Conservation (phyloP, 1,140 invertebrate species). For the Mylabris phalerata region DNA sequence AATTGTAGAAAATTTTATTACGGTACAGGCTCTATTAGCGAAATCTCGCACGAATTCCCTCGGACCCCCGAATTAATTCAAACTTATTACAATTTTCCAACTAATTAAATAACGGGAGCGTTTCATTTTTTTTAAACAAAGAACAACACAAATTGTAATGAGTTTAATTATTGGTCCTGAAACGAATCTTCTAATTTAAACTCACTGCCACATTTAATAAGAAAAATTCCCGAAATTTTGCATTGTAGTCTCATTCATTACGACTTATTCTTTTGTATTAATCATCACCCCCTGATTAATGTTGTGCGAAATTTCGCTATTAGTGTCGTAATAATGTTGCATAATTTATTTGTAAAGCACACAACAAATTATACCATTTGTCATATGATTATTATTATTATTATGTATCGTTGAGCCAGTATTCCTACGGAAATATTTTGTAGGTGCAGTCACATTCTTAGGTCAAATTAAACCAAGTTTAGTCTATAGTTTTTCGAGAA, state of each 20-base stretch:
- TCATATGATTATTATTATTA: neutral
- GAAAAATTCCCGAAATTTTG: neutral
- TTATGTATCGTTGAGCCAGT: conserved; percentile 33
- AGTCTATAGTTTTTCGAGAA: conserved; percentile 25
- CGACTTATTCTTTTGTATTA: neutral
- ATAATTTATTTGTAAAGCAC: conserved; percentile 22
- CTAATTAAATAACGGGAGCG: neutral
- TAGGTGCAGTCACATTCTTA: conserved; percentile 36
- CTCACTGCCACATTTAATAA: conserved; percentile 14
- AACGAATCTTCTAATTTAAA: neutral
- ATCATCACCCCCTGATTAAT: neutral
- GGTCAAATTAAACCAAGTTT: conserved; percentile 36
- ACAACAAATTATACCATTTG: conserved; percentile 7
- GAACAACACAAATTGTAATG: neutral
- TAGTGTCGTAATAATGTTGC: conserved; percentile 21
- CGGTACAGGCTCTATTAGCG: conserved; percentile 5
- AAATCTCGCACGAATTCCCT: neutral
- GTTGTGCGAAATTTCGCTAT: conserved; percentile 6
- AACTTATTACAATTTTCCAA: neutral
- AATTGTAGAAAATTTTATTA: conserved; percentile 34
- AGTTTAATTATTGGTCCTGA: neutral
- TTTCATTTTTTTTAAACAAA: neutral
- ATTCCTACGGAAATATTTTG: conserved; percentile 35
- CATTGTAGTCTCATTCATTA: neutral
- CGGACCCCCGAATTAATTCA: neutral